Evolutionary conservation across 2,797 vertebrate species (phyloP).

Genomic region (Anomalospiza imberbis): DNA sequence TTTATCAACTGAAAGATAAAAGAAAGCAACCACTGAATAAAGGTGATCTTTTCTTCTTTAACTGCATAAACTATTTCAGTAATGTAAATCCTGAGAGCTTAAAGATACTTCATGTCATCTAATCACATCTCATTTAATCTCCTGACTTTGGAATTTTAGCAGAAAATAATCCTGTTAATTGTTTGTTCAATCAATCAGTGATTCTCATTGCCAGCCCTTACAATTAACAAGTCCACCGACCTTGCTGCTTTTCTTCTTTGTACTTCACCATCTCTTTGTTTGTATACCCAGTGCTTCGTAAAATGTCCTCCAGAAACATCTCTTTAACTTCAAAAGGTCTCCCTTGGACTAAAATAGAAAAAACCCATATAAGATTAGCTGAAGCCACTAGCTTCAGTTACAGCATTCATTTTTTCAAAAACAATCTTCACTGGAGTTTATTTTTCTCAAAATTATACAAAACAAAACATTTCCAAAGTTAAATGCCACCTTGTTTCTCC

Average conservation of each 20-base stretch:
- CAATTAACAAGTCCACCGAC: slow-evolving; percentile 64
- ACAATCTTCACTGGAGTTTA: background rate
- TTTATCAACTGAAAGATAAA: background rate
- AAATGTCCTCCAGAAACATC: slow-evolving; percentile 74
- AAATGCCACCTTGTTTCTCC: background rate
- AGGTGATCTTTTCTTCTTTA: background rate
- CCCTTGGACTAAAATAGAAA: slow-evolving; percentile 83
- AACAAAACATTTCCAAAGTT: background rate
- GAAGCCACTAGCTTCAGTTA: background rate
- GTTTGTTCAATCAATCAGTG: background rate
- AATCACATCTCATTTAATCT: background rate
- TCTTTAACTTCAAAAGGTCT: slow-evolving; percentile 80
- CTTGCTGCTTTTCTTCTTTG: slow-evolving; percentile 83
- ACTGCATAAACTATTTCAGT: background rate
- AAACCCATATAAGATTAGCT: background rate
- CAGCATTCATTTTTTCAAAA: background rate
- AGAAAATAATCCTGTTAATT: background rate
- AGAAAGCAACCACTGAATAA: background rate
- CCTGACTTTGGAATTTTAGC: background rate
- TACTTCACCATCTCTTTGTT: slow-evolving; percentile 84
- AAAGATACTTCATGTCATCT: background rate
- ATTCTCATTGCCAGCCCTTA: background rate
- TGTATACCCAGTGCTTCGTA: slow-evolving; percentile 85
- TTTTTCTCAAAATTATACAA: background rate
- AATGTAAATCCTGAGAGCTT: background rate